phyloP scores from a whole-genome alignment of 2,797 vertebrate genomes.

The Periparus ater region DNA sequence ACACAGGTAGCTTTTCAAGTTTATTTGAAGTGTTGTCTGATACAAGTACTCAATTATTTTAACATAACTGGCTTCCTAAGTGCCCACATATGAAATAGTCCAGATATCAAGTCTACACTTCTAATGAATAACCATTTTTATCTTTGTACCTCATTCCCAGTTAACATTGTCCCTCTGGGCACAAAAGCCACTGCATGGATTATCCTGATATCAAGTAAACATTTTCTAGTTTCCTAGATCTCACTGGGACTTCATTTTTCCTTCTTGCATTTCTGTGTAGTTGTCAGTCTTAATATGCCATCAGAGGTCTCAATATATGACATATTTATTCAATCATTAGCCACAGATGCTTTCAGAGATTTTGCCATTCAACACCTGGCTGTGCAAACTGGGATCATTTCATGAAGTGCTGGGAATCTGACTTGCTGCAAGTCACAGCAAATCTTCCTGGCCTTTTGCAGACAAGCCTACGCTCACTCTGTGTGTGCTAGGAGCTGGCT shows the following conservation, averaged over 20 bases:
- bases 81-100: background rate
- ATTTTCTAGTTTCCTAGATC: background rate
- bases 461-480: background rate
- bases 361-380: background rate
- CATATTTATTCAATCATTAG: background rate
- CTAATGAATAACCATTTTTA: background rate
- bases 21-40: background rate
- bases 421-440: background rate
- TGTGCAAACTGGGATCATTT: background rate
- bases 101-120: background rate
- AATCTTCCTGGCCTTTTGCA: background rate
- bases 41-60: background rate
- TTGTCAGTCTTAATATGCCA: background rate
- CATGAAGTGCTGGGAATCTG: background rate
- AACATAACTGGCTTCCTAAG: background rate
- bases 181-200: background rate
- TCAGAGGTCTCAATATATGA: background rate
- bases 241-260: background rate
- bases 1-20: background rate
- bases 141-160: background rate
- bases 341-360: background rate
- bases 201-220: background rate
- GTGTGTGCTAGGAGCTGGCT: background rate
- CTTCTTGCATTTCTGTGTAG: background rate
- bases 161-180: background rate